Evolutionary conservation across 1,140 invertebrate species (phyloP), one percentile per base, ranked within the genome.

Genomic region (Brachionus angularis): DNA sequence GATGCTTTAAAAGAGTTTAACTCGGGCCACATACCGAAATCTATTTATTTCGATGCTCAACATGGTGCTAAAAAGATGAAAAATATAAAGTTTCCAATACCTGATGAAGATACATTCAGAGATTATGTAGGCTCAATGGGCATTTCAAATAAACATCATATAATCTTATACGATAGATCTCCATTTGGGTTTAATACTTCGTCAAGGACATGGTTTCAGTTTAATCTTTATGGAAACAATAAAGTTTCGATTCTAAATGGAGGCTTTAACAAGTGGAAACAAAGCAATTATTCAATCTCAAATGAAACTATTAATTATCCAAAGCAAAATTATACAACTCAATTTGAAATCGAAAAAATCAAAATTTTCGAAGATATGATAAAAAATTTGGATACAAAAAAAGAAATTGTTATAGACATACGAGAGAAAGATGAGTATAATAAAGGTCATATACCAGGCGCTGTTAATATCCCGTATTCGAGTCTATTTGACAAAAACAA

Each of bases 221-320:
- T 76, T 18, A 44, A 75, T 73, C 14, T 72, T 0, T 75, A 72
- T 62, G 74, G 76, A 8, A 71, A 74, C 12, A 23, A 73, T 2
- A 73, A 53, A 3, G 73, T 76, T 10, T 74, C 72, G 14, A 64
- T 76, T 36, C 53, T 76, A 33, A 62, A 76, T 71, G 76, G 76
- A 18, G 76, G 76, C 12, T 53, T 73, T 12, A 52, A 73, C 27
- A 73, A 74, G 64, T 76, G 76, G 76, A 47, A 31, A n/a, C 1
- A n/a, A 27, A 58, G 39, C 39, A 5, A 36, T 7, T 39, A 21
- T 36, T 3, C 8, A 5, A 1, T 33, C 1, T 18, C 53, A 12
- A 36, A 16, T 21, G 29, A 58, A 36, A 10, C 25, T 10, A 16
- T 18, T 12, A 36, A 36, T 21, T 58, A 36, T 58, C 14, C 31